Conservation (phyloP, 2,888 invertebrate genomes). For the Epiblema foenella region DNA sequence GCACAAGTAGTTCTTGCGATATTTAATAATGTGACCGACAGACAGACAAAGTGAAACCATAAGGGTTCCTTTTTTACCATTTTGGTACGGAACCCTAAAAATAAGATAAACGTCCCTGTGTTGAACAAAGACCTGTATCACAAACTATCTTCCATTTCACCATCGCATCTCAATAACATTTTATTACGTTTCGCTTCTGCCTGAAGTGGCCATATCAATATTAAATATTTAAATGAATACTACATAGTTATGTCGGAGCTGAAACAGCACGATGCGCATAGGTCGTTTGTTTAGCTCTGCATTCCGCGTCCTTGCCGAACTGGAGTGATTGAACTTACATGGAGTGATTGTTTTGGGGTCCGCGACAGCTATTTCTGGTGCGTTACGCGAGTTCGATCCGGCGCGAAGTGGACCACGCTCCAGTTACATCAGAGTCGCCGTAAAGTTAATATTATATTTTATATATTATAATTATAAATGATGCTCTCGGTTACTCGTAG, state of each 20-base stretch:
- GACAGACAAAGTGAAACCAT: too few relatives aligned
- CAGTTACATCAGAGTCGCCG: conserved; percentile 34
- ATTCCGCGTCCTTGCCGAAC: conserved; percentile 36
- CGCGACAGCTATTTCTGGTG: conserved; percentile 41
- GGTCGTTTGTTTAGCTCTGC: conserved; percentile 22
- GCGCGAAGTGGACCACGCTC: conserved; percentile 40
- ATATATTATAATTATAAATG: too few relatives aligned
- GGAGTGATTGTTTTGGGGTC: conserved; percentile 42
- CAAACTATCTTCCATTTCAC: neutral
- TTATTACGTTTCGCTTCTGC: neutral
- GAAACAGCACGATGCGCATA: neutral
- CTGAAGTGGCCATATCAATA: neutral
- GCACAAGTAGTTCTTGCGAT: too few relatives aligned
- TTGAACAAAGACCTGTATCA: neutral
- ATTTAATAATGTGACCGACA: too few relatives aligned
- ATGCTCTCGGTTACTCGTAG: conserved; percentile 8
- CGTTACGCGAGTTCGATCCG: conserved; percentile 24
- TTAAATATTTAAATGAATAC: neutral
- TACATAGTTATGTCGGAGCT: neutral
- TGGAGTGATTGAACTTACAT: conserved; percentile 26
- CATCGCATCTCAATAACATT: neutral
- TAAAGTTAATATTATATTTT: conserved; percentile 28
- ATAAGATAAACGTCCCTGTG: too few relatives aligned
- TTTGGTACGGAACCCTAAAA: too few relatives aligned
- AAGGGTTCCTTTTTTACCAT: too few relatives aligned